Evolutionary conservation across 2,113 vertebrate species (phyloP), one percentile per base, ranked within the genome.

Genomic region (Dicerorhinus sumatrensis): DNA sequence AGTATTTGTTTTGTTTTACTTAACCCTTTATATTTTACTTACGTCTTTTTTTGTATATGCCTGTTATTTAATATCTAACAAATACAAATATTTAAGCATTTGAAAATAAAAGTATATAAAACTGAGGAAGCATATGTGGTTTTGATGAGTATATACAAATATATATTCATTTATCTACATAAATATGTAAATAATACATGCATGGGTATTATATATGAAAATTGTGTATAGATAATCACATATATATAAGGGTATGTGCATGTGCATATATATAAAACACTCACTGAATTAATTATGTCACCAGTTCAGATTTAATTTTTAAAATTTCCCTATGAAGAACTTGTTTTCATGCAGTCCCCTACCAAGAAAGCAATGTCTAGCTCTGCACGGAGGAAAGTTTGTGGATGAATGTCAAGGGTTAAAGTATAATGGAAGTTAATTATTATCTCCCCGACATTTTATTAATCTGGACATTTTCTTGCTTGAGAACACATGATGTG

Each of bases 391-490:
- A 36, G 36, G 8, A 62, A 77, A 87, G 21, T 42, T 85, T 67
- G 80, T 69, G 69, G 31, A 58, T 89, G 62, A 82, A 39, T n/a
- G 11, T 17, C 48, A 89, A 96, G 65, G 48, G 48, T 46, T 96
- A 89, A 98, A 96, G 85, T 60, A 62, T 14, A 81, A 96, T 36
- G 23, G 76, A 97, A 97, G 97, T 94, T 96, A 94, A 96, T 96
- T 94, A 96, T 88, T 76, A 82, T 95, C 92, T 94, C 58, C 17
- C 83, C 39, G 63, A 33, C 87, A 84, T 77, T 98, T 98, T 97
- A 97, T 95, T 97, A 79, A 94, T 95, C 92, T 96, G 86, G 84
- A 79, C 81, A 85, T 87, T 97, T 97, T 96, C 91, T 97, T 31
- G 4, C 95, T 96, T 97, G 91, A 96, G 91, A 95, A 88, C 89